These are phyloP conservation scores for Riparia riparia DNA, from an alignment of 2,113 vertebrate genomes.

Conservation along the genomic window DNA sequence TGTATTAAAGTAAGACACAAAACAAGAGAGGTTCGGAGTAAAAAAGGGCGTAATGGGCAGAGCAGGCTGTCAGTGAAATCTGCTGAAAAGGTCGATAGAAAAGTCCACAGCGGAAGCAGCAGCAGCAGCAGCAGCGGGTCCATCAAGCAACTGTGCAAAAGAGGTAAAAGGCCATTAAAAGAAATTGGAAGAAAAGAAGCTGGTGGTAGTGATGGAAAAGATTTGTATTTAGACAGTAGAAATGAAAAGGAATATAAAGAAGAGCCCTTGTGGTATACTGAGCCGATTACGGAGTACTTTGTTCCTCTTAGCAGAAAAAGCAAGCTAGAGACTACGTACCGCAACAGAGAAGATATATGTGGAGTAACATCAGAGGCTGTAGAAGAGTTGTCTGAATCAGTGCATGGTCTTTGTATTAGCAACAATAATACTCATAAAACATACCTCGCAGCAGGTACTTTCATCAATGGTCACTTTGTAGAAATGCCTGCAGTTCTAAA, in stretches of 20 bases:
- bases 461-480: constrained; percentile 97
- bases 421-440: constrained; percentile 87
- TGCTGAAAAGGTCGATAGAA: constrained; percentile 82
- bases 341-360: constrained; percentile 82
- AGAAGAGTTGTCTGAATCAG: constrained; percentile 86
- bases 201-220: constrained; percentile 79
- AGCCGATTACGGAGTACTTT: constrained; percentile 95
- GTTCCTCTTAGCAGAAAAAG: constrained; percentile 92
- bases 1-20: constrained; percentile 89
- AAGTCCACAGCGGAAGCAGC: constrained; percentile 77
- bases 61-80: constrained; percentile 84
- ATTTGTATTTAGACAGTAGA: constrained; percentile 80
- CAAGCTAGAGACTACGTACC: constrained; percentile 97
- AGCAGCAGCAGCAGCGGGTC: constrained; percentile 79
- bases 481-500: constrained; percentile 91
- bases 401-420: constrained; percentile 91
- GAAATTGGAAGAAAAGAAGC: constrained; percentile 86
- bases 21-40: constrained; percentile 88
- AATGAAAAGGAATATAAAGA: constrained; percentile 92
- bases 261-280: constrained; percentile 98
- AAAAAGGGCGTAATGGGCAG: constrained; percentile 86
- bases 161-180: constrained; percentile 87
- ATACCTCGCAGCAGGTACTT: constrained; percentile 95
- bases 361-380: constrained; percentile 78
- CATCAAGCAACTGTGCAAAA: constrained; percentile 87